Evolutionary conservation across 2,888 invertebrate species (phyloP).

Genomic region (Apomyelois bistriatella): DNA sequence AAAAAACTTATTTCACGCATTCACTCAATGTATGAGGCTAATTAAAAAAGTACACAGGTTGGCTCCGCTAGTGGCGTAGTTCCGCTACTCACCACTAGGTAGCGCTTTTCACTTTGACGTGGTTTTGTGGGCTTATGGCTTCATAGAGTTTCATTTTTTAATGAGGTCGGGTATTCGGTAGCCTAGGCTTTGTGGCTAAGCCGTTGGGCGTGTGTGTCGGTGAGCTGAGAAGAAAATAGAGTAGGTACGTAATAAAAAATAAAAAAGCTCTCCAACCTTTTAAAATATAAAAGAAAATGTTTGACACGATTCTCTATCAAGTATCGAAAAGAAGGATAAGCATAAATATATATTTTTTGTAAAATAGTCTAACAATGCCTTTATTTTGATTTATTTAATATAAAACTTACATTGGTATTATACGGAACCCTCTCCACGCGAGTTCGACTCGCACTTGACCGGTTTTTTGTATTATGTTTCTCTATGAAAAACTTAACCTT

Average conservation of each 20-base stretch:
- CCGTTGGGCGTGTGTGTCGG: slow-evolving; percentile 27
- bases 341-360: too few species aligned
- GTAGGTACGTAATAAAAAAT: neutral
- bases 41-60: slow-evolving; percentile 77
- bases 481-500: too few species aligned
- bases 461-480: too few species aligned
- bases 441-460: too few species aligned
- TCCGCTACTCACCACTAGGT: slow-evolving; percentile 74
- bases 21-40: slow-evolving; percentile 73
- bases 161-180: slow-evolving; percentile 73
- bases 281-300: too few species aligned
- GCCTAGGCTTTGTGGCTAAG: slow-evolving; percentile 48
- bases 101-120: slow-evolving; percentile 71
- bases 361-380: too few species aligned
- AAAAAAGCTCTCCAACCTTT: too few species aligned
- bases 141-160: slow-evolving; percentile 75
- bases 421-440: too few species aligned
- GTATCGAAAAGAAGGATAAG: too few species aligned
- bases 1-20: slow-evolving; percentile 72
- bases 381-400: too few species aligned
- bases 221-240: neutral
- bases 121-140: slow-evolving; percentile 53
- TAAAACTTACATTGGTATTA: too few species aligned
- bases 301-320: too few species aligned
- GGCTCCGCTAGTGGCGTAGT: slow-evolving; percentile 71